Base-by-base conservation (phyloP, 2,888 invertebrate genomes). In the Myopa testacea region DNA sequence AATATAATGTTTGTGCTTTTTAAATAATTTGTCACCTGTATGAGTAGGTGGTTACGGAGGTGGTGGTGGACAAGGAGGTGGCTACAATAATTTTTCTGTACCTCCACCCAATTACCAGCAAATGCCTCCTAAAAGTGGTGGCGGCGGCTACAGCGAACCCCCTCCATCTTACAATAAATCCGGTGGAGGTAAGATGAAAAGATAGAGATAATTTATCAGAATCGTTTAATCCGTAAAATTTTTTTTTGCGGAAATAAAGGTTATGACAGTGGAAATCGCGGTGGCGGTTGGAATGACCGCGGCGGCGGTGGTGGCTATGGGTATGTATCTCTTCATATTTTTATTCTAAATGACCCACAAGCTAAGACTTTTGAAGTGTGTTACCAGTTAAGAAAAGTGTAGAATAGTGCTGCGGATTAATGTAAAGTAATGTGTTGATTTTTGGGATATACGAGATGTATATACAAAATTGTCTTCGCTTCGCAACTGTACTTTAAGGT, bases 31-130 rank as follows among this genome's bases (percentile, higher is more conserved):
- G 19, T 37, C 37, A 16, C 38, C 34, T 68, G 26, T 26, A 2
- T 26, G 26, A 26, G 34, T 37, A 76, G 77, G 77, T 19, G 74
- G 77, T 73, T 78, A 78, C 68, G 78, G 77, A 10, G 72, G 77
- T 12, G 81, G 82, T 63, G 82, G 83, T 34, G 83, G 84, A 77
- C 86, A 86, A 37, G 85, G 86, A 77, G 85, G 85, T 63, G 84
- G 86, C 73, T 87, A 87, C 76, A 87, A 88, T 80, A 87, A 88
- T 84, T 88, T 88, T 83, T 88, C 87, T 70, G 87, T 88, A 37
- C 88, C 88, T 80, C 88, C 88, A 79, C 88, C 88, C 78, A 88
- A 87, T 82, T 87, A 86, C 79, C 88, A 87, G 82, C 86, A 86
- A 84, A 83, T 83, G 83, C 84, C 85, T 80, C 85, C 85, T 71